These are phyloP conservation scores for Antigone vipio DNA, from an alignment of 2,113 vertebrate genomes.

Conservation along the genomic window DNA sequence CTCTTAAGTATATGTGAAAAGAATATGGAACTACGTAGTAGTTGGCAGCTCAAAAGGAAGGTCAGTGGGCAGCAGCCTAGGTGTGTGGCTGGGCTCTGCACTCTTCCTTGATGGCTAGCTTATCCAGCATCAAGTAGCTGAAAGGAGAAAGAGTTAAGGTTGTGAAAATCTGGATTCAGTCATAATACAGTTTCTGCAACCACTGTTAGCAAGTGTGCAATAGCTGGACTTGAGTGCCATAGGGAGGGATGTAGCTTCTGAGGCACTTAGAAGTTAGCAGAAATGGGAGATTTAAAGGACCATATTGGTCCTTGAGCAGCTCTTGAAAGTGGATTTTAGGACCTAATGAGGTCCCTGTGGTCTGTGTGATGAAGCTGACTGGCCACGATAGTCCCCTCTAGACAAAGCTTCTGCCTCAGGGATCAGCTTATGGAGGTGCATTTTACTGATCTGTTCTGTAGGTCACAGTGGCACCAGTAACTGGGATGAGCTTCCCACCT, in stretches of 20 bases:
- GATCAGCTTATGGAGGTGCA: neutral
- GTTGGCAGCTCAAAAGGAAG: neutral
- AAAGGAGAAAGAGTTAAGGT: neutral
- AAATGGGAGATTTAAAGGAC: neutral
- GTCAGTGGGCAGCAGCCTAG: neutral
- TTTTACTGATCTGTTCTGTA: neutral
- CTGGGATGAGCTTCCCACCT: neutral
- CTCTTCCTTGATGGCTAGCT: neutral
- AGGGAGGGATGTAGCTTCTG: neutral
- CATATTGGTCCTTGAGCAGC: neutral
- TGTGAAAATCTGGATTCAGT: neutral
- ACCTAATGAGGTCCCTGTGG: neutral
- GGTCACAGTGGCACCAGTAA: neutral
- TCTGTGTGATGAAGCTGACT: neutral
- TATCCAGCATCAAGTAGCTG: neutral
- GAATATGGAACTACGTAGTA: neutral
- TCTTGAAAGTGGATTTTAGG: neutral
- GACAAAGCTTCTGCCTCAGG: neutral
- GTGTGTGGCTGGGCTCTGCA: neutral
- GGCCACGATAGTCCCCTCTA: neutral
- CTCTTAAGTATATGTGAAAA: neutral
- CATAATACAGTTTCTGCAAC: neutral
- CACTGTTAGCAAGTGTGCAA: neutral
- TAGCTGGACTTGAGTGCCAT: neutral
- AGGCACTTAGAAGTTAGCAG: neutral